Evolutionary conservation across 2,113 vertebrate species (phyloP).

Genomic region (Trematocara variabile): DNA sequence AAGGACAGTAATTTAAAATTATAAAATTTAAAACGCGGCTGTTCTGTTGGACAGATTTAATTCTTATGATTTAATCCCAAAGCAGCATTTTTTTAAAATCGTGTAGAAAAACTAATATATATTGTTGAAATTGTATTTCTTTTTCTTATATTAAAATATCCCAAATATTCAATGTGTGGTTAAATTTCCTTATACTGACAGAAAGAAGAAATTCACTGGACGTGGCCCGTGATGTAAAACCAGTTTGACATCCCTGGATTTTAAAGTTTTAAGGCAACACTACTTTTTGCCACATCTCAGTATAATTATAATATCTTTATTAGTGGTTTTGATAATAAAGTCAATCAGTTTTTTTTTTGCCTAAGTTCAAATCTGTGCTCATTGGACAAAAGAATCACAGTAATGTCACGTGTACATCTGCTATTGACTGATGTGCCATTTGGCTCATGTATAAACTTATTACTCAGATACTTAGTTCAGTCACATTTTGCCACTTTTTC

Average conservation of each 20-base stretch:
- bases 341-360: background rate
- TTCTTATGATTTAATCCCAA: background rate
- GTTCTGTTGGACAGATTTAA: background rate
- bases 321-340: background rate
- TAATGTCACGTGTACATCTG: background rate
- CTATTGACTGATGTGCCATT: background rate
- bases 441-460: background rate
- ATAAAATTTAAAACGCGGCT: background rate
- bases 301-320: background rate
- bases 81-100: background rate
- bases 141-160: background rate
- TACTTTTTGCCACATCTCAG: background rate
- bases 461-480: background rate
- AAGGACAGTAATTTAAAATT: background rate
- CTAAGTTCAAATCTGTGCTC: background rate
- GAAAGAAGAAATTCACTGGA: fast-evolving
- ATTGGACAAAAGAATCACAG: background rate
- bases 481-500: background rate
- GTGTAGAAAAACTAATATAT: background rate
- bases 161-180: background rate
- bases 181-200: background rate
- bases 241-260: background rate
- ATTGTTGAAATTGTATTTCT: background rate
- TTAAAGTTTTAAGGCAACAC: background rate
- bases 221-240: fast-evolving